These are phyloP conservation scores for Gastrophysa polygoni DNA, from an alignment of 2,888 invertebrate species.

Conservation along the genomic window DNA sequence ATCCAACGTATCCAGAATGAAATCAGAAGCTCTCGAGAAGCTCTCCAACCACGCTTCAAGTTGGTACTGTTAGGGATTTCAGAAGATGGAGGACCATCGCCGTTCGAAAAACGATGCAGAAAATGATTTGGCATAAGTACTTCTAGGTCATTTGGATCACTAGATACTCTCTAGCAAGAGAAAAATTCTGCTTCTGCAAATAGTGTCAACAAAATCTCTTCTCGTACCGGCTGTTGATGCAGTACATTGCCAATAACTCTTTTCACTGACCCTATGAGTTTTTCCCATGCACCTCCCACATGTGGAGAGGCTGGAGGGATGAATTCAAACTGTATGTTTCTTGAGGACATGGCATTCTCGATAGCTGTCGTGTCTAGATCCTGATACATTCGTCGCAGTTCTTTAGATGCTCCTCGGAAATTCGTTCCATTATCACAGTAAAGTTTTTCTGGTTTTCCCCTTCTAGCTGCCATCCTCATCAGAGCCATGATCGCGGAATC, in stretches of 20 bases:
- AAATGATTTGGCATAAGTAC: slow-evolving; percentile 9
- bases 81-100: too few relatives aligned
- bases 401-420: too few relatives aligned
- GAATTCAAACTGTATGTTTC: too few relatives aligned
- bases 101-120: too few relatives aligned
- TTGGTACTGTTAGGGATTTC: background rate
- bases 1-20: slow-evolving; percentile 3
- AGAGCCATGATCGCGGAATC: background rate
- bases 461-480: background rate
- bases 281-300: background rate
- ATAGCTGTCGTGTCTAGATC: background rate
- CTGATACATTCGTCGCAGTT: background rate
- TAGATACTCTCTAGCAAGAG: background rate
- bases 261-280: slow-evolving; percentile 4
- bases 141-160: background rate
- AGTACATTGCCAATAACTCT: background rate
- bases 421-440: too few relatives aligned
- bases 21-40: background rate
- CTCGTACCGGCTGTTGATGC: background rate
- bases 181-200: too few relatives aligned
- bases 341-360: background rate
- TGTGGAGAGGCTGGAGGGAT: too few relatives aligned
- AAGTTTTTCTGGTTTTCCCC: too few relatives aligned
- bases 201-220: background rate
- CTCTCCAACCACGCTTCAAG: slow-evolving; percentile 1